phyloP scores from a whole-genome alignment of 2,797 vertebrate species.

The Molossus alvarezi region DNA sequence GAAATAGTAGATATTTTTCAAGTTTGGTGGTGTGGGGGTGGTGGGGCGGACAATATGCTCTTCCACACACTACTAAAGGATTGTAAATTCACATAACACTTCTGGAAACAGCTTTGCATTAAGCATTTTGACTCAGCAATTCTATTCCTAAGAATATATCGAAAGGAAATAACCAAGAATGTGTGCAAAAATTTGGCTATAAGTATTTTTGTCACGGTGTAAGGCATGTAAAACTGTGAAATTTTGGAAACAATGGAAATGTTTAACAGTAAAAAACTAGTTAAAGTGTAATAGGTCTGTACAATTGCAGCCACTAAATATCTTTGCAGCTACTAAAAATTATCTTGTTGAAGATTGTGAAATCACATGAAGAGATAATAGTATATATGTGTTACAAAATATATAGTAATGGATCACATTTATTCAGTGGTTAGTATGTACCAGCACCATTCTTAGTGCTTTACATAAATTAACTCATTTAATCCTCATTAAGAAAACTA shows the following conservation, averaged over 20 bases:
- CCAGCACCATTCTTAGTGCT: neutral
- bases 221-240: neutral
- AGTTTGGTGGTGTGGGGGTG: neutral
- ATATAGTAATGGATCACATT: neutral
- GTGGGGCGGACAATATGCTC: neutral
- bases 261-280: neutral
- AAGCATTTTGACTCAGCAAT: constrained; percentile 25
- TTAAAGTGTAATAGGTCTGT: neutral
- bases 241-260: constrained; percentile 51
- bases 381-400: neutral
- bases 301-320: neutral
- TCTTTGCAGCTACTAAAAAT: neutral
- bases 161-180: constrained; percentile 1
- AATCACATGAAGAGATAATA: neutral
- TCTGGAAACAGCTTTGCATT: neutral
- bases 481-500: neutral
- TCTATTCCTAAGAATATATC: neutral
- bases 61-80: neutral
- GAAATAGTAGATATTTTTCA: neutral
- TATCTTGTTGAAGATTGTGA: neutral
- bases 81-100: neutral
- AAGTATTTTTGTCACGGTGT: constrained; percentile 26
- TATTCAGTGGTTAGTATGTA: neutral
- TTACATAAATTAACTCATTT: neutral
- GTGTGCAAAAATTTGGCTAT: neutral